These are phyloP conservation scores for Hirtodrosophila trivittata DNA, from an alignment of 2,888 invertebrate genomes.

Conservation along the genomic window DNA sequence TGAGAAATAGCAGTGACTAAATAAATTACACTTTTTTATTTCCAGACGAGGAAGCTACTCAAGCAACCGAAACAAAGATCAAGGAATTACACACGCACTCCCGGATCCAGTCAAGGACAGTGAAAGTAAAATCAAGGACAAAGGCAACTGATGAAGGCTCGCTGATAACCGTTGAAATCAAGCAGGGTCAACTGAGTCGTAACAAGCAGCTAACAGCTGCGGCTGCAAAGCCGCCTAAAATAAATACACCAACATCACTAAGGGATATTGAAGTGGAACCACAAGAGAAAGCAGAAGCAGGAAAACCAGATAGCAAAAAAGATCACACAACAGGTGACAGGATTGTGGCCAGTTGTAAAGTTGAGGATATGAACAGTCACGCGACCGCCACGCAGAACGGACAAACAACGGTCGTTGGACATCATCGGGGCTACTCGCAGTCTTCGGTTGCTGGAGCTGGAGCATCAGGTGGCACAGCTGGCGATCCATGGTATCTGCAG, in stretches of 20 bases:
- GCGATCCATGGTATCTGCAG: constrained; percentile 84
- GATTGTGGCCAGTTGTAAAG: constrained; percentile 40
- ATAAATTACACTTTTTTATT: constrained; percentile 27
- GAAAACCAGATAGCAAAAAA: constrained; percentile 21
- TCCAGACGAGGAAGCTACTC: constrained; percentile 72
- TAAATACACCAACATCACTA: constrained; percentile 18
- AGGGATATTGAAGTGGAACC: too few relatives aligned
- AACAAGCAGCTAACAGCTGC: constrained; percentile 31
- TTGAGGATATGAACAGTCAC: constrained; percentile 84
- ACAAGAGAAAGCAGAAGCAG: background rate
- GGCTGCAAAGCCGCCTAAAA: constrained; percentile 41
- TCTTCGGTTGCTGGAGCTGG: constrained; percentile 78
- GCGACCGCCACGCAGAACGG: constrained; percentile 83
- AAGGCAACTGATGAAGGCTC: constrained; percentile 35
- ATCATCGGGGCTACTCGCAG: constrained; percentile 84
- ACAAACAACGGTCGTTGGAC: constrained; percentile 84
- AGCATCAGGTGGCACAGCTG: constrained; percentile 78
- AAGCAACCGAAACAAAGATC: constrained; percentile 36
- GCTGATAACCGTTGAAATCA: constrained; percentile 62
- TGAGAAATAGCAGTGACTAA: constrained; percentile 15
- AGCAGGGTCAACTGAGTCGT: constrained; percentile 52
- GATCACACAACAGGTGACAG: constrained; percentile 35
- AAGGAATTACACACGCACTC: constrained; percentile 16
- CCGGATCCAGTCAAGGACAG: constrained; percentile 25
- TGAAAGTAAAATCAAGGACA: constrained; percentile 32